phyloP scores from a whole-genome alignment of 23 tunicate genomes.

The Ascidia mentula region DNA sequence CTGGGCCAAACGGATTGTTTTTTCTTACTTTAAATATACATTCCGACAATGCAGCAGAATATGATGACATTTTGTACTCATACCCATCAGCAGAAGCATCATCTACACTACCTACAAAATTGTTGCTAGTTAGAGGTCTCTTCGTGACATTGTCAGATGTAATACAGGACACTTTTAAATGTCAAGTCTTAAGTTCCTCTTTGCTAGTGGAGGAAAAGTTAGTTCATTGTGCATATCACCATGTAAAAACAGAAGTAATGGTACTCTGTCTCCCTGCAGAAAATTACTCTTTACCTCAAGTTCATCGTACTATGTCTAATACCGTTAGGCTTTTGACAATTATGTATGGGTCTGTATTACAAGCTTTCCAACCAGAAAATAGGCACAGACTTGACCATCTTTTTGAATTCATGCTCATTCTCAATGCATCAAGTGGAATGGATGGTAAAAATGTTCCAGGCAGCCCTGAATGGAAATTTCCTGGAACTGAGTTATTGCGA shows the following conservation, averaged over 20 bases:
- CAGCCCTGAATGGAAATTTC: slow-evolving; percentile 10
- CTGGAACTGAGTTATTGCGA: slow-evolving; percentile 19
- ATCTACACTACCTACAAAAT: slow-evolving; percentile 31
- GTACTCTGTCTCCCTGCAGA: slow-evolving; percentile 60
- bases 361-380: slow-evolving; percentile 70
- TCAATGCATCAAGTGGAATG: slow-evolving; percentile 21
- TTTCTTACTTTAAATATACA: slow-evolving; percentile 55
- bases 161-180: slow-evolving; percentile 37
- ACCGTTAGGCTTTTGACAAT: slow-evolving; percentile 36
- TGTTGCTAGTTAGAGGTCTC: slow-evolving; percentile 57
- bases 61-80: slow-evolving; percentile 72
- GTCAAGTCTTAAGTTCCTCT: slow-evolving; percentile 50
- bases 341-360: slow-evolving; percentile 52
- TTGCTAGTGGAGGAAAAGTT: slow-evolving; percentile 37
- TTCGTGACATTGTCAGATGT: slow-evolving; percentile 79
- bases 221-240: slow-evolving; percentile 72
- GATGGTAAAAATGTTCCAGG: not conserved
- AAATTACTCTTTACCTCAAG: slow-evolving; percentile 40
- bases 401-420: slow-evolving; percentile 40
- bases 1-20: slow-evolving; percentile 39
- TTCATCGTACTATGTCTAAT: slow-evolving; percentile 33
- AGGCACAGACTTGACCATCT: slow-evolving; percentile 59
- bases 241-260: slow-evolving; percentile 42
- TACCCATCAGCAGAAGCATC: slow-evolving; percentile 36
- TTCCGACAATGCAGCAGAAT: slow-evolving; percentile 73